Evolutionary conservation across 1,140 invertebrate genomes (phyloP), one percentile per base, ranked within the genome.

Genomic region (silkworm (Bombyx mori)): DNA sequence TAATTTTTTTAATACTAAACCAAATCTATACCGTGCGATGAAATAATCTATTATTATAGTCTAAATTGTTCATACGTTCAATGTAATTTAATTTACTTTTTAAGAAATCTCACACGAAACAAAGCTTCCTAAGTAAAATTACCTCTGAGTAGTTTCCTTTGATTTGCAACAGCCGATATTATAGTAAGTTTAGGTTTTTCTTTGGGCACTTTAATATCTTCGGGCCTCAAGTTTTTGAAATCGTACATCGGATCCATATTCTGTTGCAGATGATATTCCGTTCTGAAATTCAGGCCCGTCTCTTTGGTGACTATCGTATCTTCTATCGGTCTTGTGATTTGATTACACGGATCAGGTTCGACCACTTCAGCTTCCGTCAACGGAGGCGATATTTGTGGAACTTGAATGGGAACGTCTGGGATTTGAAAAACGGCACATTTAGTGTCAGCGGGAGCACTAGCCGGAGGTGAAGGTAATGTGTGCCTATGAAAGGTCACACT

Each of bases 401-500:
- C 42, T 47, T 46, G 60, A 42, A 51, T 64, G 18, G 56, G 60
- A n/a, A 59, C 42, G 57, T 73, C 74, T 12, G 83, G 79, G 54
- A 78, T 65, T 61, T 74, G 69, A 64, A 86, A 86, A 46, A 82
- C 69, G 22, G 77, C 73, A 60, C 67, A 63, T 52, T 69, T 66
- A 18, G 63, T 54, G 66, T 86, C 79, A 54, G 69, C 68, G 44
- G 75, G 76, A 58, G 88, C 88, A 80, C 90, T 91, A 54, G 84
- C 80, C 10, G 94, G 94, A 54, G 94, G 94, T 69, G 94, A 95
- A 63, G 93, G 92, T 71, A 96, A 88, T 58, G 94, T 95, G 77
- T 94, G 93, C 61, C 94, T 89, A 81, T 96, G 94, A 86, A 96
- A 96, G 54, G 95, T 96, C 54, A 96, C 94, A 84, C 94, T 95